Conservation (phyloP, 2,113 vertebrate species). For the Lycaon pictus region DNA sequence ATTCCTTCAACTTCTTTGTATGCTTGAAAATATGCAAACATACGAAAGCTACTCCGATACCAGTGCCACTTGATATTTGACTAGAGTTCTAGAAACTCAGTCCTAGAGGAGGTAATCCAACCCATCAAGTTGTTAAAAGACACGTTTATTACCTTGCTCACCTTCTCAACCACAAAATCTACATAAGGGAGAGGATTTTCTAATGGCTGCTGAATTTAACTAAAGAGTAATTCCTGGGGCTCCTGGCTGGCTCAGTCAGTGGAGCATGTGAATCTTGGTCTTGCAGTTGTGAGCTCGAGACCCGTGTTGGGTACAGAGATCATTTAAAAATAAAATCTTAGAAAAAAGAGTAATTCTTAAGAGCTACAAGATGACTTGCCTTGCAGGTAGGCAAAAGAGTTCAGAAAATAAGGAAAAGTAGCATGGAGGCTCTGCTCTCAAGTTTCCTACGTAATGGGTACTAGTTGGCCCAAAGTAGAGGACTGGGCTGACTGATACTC, state of each 20-base stretch:
- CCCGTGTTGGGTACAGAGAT: neutral
- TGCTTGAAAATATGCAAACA: neutral
- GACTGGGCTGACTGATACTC: neutral
- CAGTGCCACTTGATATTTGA: neutral
- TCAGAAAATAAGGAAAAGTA: neutral
- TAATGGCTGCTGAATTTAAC: neutral
- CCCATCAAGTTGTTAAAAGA: neutral
- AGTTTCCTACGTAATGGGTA: no score
- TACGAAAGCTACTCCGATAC: neutral
- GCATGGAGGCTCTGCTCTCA: neutral
- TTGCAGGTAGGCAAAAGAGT: neutral
- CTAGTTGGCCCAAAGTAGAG: neutral
- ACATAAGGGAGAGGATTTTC: neutral
- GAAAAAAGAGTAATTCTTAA: neutral
- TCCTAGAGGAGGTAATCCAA: neutral
- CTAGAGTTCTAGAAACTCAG: neutral
- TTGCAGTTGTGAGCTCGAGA: neutral
- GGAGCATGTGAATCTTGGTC: neutral
- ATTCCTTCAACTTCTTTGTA: neutral
- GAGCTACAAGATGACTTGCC: neutral
- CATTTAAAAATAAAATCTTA: neutral
- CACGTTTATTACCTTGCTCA: neutral
- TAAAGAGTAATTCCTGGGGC: neutral
- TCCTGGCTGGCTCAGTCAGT: neutral
- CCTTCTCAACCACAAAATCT: neutral